These are phyloP conservation scores for Camponotus pennsylvanicus DNA, from an alignment of 1,140 invertebrate species.

Conservation along the genomic window DNA sequence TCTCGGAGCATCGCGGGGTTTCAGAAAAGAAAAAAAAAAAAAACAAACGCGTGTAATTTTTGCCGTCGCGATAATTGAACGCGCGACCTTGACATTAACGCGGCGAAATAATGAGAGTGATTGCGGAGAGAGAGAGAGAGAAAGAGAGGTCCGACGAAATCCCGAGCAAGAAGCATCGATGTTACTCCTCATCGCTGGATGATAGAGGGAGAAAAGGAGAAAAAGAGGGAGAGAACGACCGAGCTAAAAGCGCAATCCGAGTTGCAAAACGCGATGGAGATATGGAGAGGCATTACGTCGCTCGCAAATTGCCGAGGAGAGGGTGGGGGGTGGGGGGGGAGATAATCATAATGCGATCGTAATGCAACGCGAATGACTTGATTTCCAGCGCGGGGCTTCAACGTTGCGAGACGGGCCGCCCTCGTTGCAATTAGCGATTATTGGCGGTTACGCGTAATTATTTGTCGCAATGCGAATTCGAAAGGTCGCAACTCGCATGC, in stretches of 20 bases:
- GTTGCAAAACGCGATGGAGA: slow-evolving; percentile 71
- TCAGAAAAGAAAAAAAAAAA: background rate
- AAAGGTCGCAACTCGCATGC: slow-evolving; percentile 8
- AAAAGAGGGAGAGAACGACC: slow-evolving; percentile 32
- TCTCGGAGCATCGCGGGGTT: slow-evolving; percentile 14
- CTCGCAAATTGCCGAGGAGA: slow-evolving; percentile 72
- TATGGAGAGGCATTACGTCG: slow-evolving; percentile 68
- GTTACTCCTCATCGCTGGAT: slow-evolving; percentile 58
- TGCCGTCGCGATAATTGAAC: slow-evolving; percentile 52
- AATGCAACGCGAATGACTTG: slow-evolving; percentile 76
- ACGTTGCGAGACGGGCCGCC: slow-evolving; percentile 64
- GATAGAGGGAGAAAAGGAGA: slow-evolving; percentile 58
- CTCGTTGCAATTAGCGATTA: slow-evolving; percentile 73
- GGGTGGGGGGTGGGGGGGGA: no score
- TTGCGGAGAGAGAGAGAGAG: background rate
- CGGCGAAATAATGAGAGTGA: slow-evolving; percentile 45
- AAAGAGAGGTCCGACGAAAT: slow-evolving; percentile 48
- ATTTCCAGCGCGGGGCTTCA: slow-evolving; percentile 63
- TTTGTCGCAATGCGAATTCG: slow-evolving; percentile 59
- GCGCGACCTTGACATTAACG: slow-evolving; percentile 49
- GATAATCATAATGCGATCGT: slow-evolving; percentile 76
- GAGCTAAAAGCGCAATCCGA: slow-evolving; percentile 70
- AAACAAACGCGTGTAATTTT: slow-evolving; percentile 28
- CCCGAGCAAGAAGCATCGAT: slow-evolving; percentile 69
- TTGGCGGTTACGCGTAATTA: slow-evolving; percentile 71